phyloP scores from a whole-genome alignment of 2,797 vertebrate species.

The Craterocephalus amniculus region DNA sequence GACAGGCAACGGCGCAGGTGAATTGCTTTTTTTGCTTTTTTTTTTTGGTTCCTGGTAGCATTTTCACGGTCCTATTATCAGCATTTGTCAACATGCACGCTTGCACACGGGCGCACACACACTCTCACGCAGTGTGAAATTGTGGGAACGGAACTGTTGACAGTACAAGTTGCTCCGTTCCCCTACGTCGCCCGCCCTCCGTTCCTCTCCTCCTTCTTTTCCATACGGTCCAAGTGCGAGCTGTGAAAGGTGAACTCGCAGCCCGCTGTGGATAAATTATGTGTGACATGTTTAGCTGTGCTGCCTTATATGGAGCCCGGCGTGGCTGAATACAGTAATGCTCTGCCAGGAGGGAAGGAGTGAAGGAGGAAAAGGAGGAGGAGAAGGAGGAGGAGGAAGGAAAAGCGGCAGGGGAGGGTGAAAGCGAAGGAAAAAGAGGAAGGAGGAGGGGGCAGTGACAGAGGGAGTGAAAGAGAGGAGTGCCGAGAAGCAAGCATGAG shows the following conservation, averaged over 20 bases:
- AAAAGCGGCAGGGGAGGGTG: constrained; percentile 53
- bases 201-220: constrained; percentile 51
- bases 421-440: constrained; percentile 56
- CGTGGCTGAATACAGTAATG: constrained; percentile 79
- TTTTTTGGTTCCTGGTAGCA: constrained; percentile 53
- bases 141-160: constrained; percentile 67
- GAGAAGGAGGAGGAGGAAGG: constrained; percentile 46
- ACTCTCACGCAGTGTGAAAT: constrained; percentile 41
- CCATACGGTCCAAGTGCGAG: constrained; percentile 73
- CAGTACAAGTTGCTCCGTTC: constrained; percentile 80
- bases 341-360: constrained; percentile 80
- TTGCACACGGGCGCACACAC: constrained; percentile 7
- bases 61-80: constrained; percentile 76
- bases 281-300: constrained; percentile 88
- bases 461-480: constrained; percentile 75
- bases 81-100: constrained; percentile 57
- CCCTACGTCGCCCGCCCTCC: constrained; percentile 18
- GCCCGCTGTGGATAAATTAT: constrained; percentile 87
- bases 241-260: constrained; percentile 85
- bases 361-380: constrained; percentile 43
- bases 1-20: constrained; percentile 68
- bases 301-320: constrained; percentile 88
- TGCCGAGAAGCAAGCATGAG: constrained; percentile 79
- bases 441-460: constrained; percentile 65
- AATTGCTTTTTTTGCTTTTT: constrained; percentile 60